A percentile compares a stretch with the other conserved stretches of the same genome.
Conservation (phyloP, 2,888 invertebrate genomes). For the Horisme vitalbata region DNA sequence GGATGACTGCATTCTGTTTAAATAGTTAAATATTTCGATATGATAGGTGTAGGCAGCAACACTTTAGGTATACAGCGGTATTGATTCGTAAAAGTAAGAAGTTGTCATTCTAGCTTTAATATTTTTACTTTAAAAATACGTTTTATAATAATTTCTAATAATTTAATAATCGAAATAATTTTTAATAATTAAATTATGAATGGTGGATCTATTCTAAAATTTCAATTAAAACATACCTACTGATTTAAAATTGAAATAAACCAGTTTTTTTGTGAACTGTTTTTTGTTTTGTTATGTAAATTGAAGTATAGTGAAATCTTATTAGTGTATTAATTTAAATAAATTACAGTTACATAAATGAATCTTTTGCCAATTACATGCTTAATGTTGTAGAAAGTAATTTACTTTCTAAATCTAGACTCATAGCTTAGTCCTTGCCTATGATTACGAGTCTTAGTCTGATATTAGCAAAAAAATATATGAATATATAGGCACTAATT, state of each 20-base stretch:
- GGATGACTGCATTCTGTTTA: not conserved
- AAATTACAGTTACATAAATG: constrained; percentile 17
- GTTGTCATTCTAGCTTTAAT: no score
- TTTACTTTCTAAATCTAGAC: constrained; percentile 24
- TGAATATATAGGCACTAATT: no score
- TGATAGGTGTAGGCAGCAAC: no score
- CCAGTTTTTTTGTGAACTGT: constrained; percentile 14
- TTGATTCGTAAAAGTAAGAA: no score
- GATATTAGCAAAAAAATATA: not conserved
- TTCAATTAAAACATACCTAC: constrained; percentile 5
- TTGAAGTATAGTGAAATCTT: constrained; percentile 22
- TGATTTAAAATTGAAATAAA: no score
- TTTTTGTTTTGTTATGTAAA: constrained; percentile 30
- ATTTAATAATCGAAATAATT: no score
- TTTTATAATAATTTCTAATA: no score
- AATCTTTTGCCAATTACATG: constrained; percentile 10
- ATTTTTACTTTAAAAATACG: no score
- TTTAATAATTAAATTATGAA: not conserved
- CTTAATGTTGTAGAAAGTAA: constrained; percentile 18
- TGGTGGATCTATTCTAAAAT: constrained; percentile 3
- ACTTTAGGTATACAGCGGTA: no score
- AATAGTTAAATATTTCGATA: no score
- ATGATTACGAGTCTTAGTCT: no score
- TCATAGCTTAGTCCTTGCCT: no score
- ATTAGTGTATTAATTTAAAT: constrained; percentile 21